A percentile compares a stretch with the other conserved stretches of the same genome.
Conservation (phyloP, 2,888 invertebrate genomes). For the Poecilobothrus nobilitatus region DNA sequence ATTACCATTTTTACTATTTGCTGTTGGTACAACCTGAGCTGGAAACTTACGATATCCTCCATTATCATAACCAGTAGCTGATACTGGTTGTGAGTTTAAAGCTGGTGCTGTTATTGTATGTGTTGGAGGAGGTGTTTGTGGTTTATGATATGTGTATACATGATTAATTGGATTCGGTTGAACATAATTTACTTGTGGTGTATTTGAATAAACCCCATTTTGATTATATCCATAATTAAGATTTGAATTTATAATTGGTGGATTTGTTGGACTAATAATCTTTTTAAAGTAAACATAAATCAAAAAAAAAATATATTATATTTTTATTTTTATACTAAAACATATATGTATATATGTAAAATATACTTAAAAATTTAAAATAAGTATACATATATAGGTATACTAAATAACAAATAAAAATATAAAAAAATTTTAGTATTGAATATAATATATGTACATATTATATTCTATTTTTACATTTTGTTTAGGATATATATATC, state of each 20-base stretch:
- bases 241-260: background rate
- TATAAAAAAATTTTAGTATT: too few relatives aligned
- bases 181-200: background rate
- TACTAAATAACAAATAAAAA: too few relatives aligned
- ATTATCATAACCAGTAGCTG: background rate
- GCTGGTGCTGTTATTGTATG: background rate
- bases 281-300: background rate
- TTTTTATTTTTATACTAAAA: too few relatives aligned
- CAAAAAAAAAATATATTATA: too few relatives aligned
- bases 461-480: conserved; percentile 9
- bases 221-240: background rate
- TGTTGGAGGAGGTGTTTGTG: conserved; percentile 13
- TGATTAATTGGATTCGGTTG: background rate
- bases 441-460: too few relatives aligned
- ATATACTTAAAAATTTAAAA: too few relatives aligned
- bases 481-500: conserved; percentile 35
- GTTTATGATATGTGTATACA: conserved; percentile 15
- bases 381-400: too few relatives aligned
- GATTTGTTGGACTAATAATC: background rate
- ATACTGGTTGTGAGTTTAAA: background rate
- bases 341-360: too few relatives aligned
- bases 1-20: conserved; percentile 22
- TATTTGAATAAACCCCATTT: background rate
- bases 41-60: conserved; percentile 5
- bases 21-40: conserved; percentile 18